Evolutionary conservation across 2,113 vertebrate genomes (phyloP).

Genomic region (Carassius gibelio): DNA sequence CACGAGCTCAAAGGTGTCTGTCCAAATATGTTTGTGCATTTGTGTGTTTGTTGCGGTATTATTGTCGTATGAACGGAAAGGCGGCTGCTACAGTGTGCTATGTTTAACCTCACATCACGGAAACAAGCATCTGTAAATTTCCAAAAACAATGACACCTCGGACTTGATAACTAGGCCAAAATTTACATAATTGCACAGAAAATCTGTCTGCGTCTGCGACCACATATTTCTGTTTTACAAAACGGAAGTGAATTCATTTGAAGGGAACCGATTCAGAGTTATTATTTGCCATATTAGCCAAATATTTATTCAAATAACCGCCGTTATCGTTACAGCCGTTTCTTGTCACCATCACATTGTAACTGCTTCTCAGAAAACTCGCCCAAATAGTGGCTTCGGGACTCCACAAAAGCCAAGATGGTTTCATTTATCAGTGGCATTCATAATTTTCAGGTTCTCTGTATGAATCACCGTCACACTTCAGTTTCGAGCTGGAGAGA

Average conservation of each 20-base stretch:
- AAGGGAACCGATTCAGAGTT: not conserved
- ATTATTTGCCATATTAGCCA: not conserved
- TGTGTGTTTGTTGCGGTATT: not conserved
- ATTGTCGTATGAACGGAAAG: slow-evolving; percentile 31
- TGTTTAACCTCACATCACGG: slow-evolving; percentile 18
- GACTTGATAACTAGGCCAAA: slow-evolving; percentile 32
- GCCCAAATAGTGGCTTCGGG: slow-evolving; percentile 69
- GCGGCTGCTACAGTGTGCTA: not conserved
- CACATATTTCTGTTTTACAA: not conserved
- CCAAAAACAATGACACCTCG: slow-evolving; percentile 29
- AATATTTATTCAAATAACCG: not conserved
- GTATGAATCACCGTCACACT: slow-evolving; percentile 64
- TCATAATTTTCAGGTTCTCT: slow-evolving; percentile 64
- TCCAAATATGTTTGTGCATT: slow-evolving; percentile 13
- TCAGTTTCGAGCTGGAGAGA: slow-evolving; percentile 33
- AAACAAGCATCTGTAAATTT: slow-evolving; percentile 25
- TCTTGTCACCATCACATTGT: slow-evolving; percentile 66
- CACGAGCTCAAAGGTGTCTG: not conserved
- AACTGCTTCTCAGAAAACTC: slow-evolving; percentile 76
- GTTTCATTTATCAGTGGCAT: slow-evolving; percentile 74
- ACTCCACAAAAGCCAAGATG: slow-evolving; percentile 65
- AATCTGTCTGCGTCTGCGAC: not conserved
- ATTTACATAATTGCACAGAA: slow-evolving; percentile 1
- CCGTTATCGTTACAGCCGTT: slow-evolving; percentile 43
- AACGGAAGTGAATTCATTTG: not conserved